These are phyloP conservation scores for Macrobrachium nipponense DNA, from an alignment of 1,140 invertebrate species.

Conservation along the genomic window DNA sequence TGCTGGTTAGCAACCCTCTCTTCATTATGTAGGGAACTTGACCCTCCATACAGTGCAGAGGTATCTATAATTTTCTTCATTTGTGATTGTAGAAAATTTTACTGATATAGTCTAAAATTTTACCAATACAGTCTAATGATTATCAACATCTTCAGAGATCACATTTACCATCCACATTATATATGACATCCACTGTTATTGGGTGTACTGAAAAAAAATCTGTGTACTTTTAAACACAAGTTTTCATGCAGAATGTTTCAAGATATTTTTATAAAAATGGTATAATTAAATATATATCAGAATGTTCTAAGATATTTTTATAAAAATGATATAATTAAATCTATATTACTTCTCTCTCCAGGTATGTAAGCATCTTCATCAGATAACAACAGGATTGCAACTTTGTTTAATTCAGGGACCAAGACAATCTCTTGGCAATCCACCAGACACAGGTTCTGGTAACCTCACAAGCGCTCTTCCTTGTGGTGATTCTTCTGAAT, in stretches of 20 bases:
- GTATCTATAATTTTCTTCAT: not conserved
- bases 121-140: not conserved
- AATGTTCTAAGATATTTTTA: not conserved
- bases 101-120: not conserved
- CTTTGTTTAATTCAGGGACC: conserved; percentile 31
- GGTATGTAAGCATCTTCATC: conserved; percentile 31
- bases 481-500: conserved; percentile 19
- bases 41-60: conserved; percentile 20
- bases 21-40: conserved; percentile 34
- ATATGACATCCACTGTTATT: too few species aligned
- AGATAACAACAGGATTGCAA: conserved; percentile 22
- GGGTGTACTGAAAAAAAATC: too few species aligned
- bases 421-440: not conserved
- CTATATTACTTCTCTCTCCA: not conserved
- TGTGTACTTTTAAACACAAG: too few species aligned
- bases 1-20: conserved; percentile 40
- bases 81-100: not conserved
- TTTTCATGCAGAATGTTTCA: not conserved
- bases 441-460: not conserved
- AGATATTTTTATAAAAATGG: not conserved
- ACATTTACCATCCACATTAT: too few species aligned
- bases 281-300: not conserved
- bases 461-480: not conserved
- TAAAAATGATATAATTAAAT: not conserved
- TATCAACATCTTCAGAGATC: not conserved